Base-by-base conservation (phyloP, 2,888 invertebrate genomes). In the Papilio elwesi region DNA sequence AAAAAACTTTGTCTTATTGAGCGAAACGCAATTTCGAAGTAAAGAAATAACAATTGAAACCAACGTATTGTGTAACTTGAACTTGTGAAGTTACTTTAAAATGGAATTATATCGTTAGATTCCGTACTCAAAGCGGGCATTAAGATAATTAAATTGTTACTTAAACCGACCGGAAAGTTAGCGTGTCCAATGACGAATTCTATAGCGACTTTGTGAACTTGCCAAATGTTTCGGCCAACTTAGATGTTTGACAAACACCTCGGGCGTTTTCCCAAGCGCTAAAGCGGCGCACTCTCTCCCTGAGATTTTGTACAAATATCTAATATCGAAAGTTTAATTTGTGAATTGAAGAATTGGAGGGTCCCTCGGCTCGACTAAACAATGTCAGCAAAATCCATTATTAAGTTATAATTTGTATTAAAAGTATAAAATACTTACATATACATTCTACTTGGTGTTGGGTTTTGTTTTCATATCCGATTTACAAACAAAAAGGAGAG, bases 191-290 rank as follows among this genome's bases (percentile, higher is more conserved):
- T 76, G 78, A 75, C 76, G 77, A 68, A 72, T 73, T 74, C 68
- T 66, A 62, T 62, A 71, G 57, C 53, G 75, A 77, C 75, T 78
- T 75, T 72, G 72, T 65, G 69, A 78, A 78, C 75, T 77, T 75
- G 74, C 74, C 77, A 77, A 77, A 74, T 74, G 74, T 75, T 43
- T 73, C 69, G 74, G 68, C 71, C 70, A 75, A 76, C 74, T 76
- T 76, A 65, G 74, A 76, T 76, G 75, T 77, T 79, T 78, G 76
- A 74, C 77, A 76, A 78, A 76, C 76, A 73, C 76, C 73, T 76
- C 74, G 69, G 70, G 72, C 74, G 62, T 38, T 74, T 62, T 53
- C 71, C 67, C 67, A 62, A 68, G 64, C 73, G 67, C 62, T 67
- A 67, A 68, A 72, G 52, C 52, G 71, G 62, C 71, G 71, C 26